Base-by-base conservation (phyloP, 2,113 vertebrate genomes). In the Pachycephala philippinensis region DNA sequence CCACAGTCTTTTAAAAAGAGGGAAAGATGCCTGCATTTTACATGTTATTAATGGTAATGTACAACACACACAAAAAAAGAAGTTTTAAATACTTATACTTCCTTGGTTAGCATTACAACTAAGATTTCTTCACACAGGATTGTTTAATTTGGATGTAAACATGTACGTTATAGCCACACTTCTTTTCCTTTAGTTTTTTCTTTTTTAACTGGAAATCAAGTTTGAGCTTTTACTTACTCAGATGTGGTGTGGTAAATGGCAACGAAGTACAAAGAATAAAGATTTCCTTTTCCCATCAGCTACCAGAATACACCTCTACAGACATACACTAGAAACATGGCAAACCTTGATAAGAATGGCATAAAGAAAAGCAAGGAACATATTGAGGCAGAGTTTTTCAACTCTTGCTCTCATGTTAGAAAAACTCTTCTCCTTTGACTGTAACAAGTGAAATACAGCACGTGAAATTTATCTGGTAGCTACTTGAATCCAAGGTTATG, bases 261-360 rank as follows among this genome's bases (percentile, higher is more conserved):
- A 82, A 23, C 5, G 11, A 87, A 65, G 30, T 26, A 80, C 10
- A 76, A 68, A 15, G 9, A 44, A 56, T 20, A 45, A 57, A 42
- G 4, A 39, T 15, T 10, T 54, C 15, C 44, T 82, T 81, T 63
- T 59, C 76, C 56, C 45, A 5, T 47, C 64, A 89, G 18, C 35
- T 65, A 49, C n/a, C 28, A 71, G 20, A 4, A 15, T 15, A 33
- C 13, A 66, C 6, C 8, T 66, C 27, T 47, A 45, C 5, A 90
- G 50, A 72, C 0, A 0, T 28, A 44, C 0, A 6, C 5, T 12
- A 72, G n/a, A 93, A 84, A 64, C 16, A 79, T 2, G 30, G 14
- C 16, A 92, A 84, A 71, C 9, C 23, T 45, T 68, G 39, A 50
- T 9, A 64, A 57, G 26, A 71, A 33, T 24, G 45, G 30, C n/a